Evolutionary conservation across 1,140 invertebrate genomes (phyloP), one percentile per base, ranked within the genome.

Genomic region (Pentalonia nigronervosa): DNA sequence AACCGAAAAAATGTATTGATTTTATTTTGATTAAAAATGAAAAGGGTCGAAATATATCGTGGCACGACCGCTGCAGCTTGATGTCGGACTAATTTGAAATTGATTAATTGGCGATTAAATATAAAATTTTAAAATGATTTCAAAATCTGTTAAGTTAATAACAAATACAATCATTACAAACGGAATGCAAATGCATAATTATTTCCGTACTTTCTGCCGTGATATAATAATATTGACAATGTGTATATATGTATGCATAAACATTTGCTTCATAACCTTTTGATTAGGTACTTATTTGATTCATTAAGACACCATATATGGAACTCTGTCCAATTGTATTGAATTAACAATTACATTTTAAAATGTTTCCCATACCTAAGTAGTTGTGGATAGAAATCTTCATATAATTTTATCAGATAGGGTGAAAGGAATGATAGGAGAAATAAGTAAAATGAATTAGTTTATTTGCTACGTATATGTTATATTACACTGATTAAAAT

Each of bases 11-110:
- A 86, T 41, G n/a, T 86, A 86, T 47, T 45, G 83, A 84, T 84
- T 84, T 36, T 8, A 34, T 81, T 81, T 81, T 81, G 76, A 83
- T 83, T 83, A 84, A 84, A 83, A 84, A 45, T 23, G 41, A 84
- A 84, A 84, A 84, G 21, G 41, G 83, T 84, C 7, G 36, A 30
- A 41, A 25, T 84, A 84, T 84, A 84, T 41, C 36, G 2, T 23
- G 9, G 83, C 0, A 45, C 21, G 36, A 45, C 23, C 21, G 36
- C 23, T 41, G 23, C 14, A 34, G n/a, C 23, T 9, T 84, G 9
- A 41, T 45, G 76, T 36, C 9, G 7, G 45, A 30, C 20, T 86
- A 47, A 47, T 47, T 86, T 7, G 1, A 86, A 86, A 86, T 45
- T 86, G 1, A 86, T 30, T 41, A n/a, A n/a, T n/a, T n/a, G n/a